Evolutionary conservation across 2,797 vertebrate genomes (phyloP).

Genomic region (Phalanger gymnotis): DNA sequence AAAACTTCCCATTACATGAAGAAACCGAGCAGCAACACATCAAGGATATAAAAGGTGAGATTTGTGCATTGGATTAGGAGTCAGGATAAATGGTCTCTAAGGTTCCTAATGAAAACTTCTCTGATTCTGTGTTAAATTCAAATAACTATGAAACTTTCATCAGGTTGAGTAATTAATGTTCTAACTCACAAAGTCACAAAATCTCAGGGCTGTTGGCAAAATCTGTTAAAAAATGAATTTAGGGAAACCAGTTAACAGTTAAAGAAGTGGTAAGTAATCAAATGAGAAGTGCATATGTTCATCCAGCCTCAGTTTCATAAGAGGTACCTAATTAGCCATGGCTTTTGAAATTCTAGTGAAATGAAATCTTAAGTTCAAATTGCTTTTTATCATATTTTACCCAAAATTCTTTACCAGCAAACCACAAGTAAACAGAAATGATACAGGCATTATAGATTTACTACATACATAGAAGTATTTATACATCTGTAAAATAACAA

Average conservation of each 20-base stretch:
- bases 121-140: neutral
- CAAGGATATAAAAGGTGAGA: neutral
- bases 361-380: neutral
- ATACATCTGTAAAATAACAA: neutral
- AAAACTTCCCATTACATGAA: neutral
- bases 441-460: neutral
- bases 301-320: slow-evolving; percentile 31
- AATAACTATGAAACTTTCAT: neutral
- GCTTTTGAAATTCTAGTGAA: neutral
- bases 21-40: neutral
- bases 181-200: slow-evolving; percentile 12
- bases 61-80: neutral
- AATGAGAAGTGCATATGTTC: neutral
- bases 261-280: neutral
- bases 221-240: slow-evolving; percentile 41
- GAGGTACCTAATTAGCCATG: neutral
- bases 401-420: neutral
- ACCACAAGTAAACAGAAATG: neutral
- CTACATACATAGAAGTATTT: neutral
- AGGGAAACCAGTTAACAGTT: slow-evolving; percentile 24
- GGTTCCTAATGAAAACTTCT: neutral
- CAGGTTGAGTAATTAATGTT: slow-evolving; percentile 31
- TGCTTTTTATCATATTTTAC: neutral
- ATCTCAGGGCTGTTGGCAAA: neutral
- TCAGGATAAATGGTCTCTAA: neutral